A percentile compares a stretch with the other conserved stretches of the same genome.
These are phyloP conservation scores for Leptarthrus brevirostris DNA, from an alignment of 2,888 invertebrate species.

Conservation along the genomic window DNA sequence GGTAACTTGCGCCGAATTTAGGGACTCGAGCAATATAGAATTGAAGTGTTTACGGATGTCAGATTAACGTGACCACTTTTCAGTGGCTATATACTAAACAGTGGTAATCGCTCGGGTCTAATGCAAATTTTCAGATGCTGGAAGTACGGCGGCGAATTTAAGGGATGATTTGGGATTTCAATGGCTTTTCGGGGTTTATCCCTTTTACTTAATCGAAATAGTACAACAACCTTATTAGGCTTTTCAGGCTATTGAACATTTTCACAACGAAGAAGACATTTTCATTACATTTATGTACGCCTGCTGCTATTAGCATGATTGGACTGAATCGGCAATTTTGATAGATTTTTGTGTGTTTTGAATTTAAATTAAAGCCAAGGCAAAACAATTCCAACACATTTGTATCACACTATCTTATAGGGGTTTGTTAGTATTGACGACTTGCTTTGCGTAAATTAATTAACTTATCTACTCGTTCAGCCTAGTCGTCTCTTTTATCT, in stretches of 20 bases:
- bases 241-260: neutral
- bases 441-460: too few relatives aligned
- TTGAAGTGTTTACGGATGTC: slow-evolving; percentile 28
- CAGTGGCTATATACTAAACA: slow-evolving; percentile 26
- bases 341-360: slow-evolving; percentile 22
- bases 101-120: slow-evolving; percentile 26
- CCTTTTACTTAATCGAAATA: slow-evolving; percentile 18
- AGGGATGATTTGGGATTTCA: slow-evolving; percentile 26
- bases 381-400: too few relatives aligned
- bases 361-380: slow-evolving; percentile 8
- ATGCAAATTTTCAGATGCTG: slow-evolving; percentile 14
- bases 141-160: neutral
- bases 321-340: slow-evolving; percentile 8
- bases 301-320: slow-evolving; percentile 7
- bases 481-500: too few relatives aligned
- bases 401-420: too few relatives aligned
- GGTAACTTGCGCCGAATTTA: neutral
- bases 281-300: slow-evolving; percentile 21
- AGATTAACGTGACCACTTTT: slow-evolving; percentile 37
- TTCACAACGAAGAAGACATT: neutral
- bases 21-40: slow-evolving; percentile 8
- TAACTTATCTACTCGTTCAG: too few relatives aligned
- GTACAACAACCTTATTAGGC: neutral
- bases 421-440: too few relatives aligned
- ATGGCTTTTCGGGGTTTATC: slow-evolving; percentile 1